Evolutionary conservation across 2,113 vertebrate species (phyloP).

Genomic region (Clarias batrachus): DNA sequence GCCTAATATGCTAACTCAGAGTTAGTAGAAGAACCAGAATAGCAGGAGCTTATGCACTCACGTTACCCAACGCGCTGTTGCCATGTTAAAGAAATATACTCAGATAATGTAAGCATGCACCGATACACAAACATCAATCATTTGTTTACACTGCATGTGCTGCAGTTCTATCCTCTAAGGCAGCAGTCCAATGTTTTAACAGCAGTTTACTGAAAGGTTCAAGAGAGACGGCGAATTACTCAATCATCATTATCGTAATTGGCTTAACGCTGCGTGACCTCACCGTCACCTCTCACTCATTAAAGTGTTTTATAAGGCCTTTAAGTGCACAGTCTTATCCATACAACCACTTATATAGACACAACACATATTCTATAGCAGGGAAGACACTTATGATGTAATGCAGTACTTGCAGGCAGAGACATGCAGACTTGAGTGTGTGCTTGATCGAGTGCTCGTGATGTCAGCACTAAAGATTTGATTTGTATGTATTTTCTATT

Average conservation of each 20-base stretch:
- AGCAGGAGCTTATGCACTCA: background rate
- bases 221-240: constrained; percentile 37
- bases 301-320: constrained; percentile 23
- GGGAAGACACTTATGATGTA: background rate
- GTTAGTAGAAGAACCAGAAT: constrained; percentile 10
- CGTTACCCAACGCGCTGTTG: background rate
- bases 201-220: constrained; percentile 40
- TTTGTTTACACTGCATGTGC: constrained; percentile 45
- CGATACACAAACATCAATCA: constrained; percentile 23
- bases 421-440: background rate
- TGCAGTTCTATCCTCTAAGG: constrained; percentile 27
- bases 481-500: background rate
- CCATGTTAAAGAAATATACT: constrained; percentile 6
- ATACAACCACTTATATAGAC: constrained; percentile 8
- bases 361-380: background rate
- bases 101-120: background rate
- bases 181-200: constrained; percentile 57
- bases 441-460: background rate
- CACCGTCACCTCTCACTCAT: background rate
- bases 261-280: constrained; percentile 16
- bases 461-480: background rate
- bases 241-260: constrained; percentile 39
- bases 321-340: background rate
- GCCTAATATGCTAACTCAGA: background rate
- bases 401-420: background rate